Conservation (phyloP, 2,113 vertebrate species). For the Apteryx owenii region DNA sequence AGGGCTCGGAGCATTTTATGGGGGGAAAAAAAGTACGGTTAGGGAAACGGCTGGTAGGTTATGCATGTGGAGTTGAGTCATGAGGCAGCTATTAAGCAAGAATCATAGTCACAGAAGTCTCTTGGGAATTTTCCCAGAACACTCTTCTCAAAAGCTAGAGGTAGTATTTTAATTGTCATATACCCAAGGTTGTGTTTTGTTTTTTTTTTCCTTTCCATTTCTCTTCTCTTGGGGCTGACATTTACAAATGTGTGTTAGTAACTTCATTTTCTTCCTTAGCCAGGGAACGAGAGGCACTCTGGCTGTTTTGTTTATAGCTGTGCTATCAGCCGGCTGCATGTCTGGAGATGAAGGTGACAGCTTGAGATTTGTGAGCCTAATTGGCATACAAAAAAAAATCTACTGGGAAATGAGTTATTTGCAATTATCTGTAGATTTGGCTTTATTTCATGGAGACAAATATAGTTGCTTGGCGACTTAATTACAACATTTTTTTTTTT, state of each 20-base stretch:
- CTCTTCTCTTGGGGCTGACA: not conserved
- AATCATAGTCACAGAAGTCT: not conserved
- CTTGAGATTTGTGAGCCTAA: slow-evolving; percentile 71
- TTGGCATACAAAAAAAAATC: slow-evolving; percentile 57
- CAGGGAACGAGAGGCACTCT: not conserved
- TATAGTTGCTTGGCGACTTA: slow-evolving; percentile 67
- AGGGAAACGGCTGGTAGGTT: not conserved
- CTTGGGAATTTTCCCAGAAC: not conserved
- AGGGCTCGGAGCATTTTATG: accelerated
- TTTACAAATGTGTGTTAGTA: slow-evolving; percentile 28
- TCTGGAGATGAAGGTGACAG: slow-evolving; percentile 68
- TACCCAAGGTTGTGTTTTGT: not conserved
- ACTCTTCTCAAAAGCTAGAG: not conserved
- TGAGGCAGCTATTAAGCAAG: not conserved
- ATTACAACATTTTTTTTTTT: slow-evolving; percentile 52
- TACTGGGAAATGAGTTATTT: slow-evolving; percentile 60
- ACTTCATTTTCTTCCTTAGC: slow-evolving; percentile 53
- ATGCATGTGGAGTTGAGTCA: not conserved
- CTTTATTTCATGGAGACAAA: slow-evolving; percentile 71
- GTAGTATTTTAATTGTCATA: not conserved
- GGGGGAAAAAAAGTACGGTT: not conserved
- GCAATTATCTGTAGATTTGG: slow-evolving; percentile 71
- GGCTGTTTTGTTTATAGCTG: slow-evolving; percentile 54
- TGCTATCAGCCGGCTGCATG: slow-evolving; percentile 22
- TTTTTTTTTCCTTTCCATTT: not conserved